Conservation (phyloP, 2,797 vertebrate genomes). For the Falco peregrinus region DNA sequence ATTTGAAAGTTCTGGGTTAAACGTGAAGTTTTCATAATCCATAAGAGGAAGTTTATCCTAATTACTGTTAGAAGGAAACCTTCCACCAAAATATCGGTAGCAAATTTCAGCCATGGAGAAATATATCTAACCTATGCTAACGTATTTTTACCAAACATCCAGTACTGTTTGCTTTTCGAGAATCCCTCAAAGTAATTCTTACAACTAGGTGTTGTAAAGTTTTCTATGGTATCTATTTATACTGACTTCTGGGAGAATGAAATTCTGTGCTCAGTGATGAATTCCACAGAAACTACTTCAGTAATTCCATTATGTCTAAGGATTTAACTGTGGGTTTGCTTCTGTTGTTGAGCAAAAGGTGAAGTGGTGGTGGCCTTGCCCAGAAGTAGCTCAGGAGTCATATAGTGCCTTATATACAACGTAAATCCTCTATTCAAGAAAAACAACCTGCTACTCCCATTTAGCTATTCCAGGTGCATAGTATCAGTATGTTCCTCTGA, state of each 20-base stretch:
- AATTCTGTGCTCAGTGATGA: neutral
- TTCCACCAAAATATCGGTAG: neutral
- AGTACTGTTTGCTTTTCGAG: neutral
- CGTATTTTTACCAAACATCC: neutral
- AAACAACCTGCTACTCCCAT: neutral
- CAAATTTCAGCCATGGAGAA: neutral
- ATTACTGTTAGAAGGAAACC: neutral
- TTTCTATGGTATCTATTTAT: neutral
- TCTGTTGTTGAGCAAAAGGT: neutral
- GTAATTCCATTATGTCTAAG: neutral
- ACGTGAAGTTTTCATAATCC: neutral
- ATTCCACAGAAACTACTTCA: neutral
- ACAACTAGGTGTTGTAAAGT: neutral
- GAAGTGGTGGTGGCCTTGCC: neutral
- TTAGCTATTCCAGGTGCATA: neutral
- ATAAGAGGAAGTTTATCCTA: neutral
- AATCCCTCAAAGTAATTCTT: neutral
- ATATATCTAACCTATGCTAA: neutral
- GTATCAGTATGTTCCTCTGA: neutral
- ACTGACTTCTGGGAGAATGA: neutral
- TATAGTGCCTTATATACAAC: neutral
- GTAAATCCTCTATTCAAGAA: neutral
- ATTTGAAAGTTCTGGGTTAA: neutral
- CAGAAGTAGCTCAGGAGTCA: neutral
- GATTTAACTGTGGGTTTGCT: neutral